A percentile compares a stretch with the other conserved stretches of the same genome.
phyloP scores from a whole-genome alignment of 2,113 vertebrate species.

The Myxocyprinus asiaticus region DNA sequence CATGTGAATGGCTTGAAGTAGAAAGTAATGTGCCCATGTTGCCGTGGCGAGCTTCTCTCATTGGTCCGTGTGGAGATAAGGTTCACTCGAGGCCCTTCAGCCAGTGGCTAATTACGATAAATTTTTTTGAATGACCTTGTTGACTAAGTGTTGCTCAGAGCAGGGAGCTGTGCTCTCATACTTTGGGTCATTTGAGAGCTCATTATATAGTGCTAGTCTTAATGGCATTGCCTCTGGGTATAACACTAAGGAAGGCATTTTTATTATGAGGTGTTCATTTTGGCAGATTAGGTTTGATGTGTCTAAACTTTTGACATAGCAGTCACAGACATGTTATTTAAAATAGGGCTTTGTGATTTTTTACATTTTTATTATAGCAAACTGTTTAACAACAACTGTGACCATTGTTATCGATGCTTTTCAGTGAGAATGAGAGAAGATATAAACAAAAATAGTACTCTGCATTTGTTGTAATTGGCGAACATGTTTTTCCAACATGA shows the following conservation, averaged over 20 bases:
- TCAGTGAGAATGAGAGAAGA: no score
- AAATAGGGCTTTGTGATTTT: conserved; percentile 8
- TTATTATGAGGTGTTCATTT: conserved; percentile 9
- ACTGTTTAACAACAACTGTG: not conserved
- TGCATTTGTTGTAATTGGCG: no score
- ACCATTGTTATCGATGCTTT: no score
- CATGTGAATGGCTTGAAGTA: not conserved
- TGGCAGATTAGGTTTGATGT: conserved; percentile 21
- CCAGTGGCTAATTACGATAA: conserved; percentile 23
- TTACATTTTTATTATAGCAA: not conserved
- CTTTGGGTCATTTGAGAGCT: conserved; percentile 39
- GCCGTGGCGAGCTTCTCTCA: not conserved
- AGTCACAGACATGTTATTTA: not conserved
- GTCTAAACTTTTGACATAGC: conserved; percentile 27
- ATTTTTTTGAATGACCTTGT: conserved; percentile 46
- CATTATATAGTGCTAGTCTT: conserved; percentile 37
- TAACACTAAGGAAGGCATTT: not conserved
- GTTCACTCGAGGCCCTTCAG: conserved; percentile 22
- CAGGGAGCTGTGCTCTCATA: conserved; percentile 1
- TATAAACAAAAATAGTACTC: no score
- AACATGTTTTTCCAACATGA: no score
- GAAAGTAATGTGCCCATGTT: conserved; percentile 9
- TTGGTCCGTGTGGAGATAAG: not conserved
- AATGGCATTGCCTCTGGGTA: conserved; percentile 19
- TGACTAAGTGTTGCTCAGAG: conserved; percentile 28